A percentile compares a stretch with the other conserved stretches of the same genome.
Conservation (phyloP, 2,797 vertebrate species). For the Rousettus madagascariensis region DNA sequence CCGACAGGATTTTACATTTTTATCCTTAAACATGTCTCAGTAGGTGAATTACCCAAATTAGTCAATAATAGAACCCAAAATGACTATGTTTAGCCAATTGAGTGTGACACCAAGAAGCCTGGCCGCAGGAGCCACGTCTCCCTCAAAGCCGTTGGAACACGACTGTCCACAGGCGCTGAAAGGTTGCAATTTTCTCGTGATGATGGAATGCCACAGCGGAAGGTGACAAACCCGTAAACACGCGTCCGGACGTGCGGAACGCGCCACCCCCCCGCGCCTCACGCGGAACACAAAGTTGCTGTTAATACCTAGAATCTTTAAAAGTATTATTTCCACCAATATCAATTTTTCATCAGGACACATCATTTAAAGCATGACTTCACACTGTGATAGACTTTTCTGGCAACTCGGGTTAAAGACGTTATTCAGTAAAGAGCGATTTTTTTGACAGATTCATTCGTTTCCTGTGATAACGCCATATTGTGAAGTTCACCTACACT, state of each 20-base stretch:
- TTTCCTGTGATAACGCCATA: background rate
- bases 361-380: background rate
- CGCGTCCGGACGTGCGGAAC: accelerated
- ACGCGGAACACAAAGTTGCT: background rate
- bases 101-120: conserved; percentile 60
- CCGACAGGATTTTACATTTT: conserved; percentile 68
- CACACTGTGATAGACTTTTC: background rate
- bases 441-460: conserved; percentile 37
- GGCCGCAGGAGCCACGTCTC: conserved; percentile 45
- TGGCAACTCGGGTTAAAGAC: conserved; percentile 22
- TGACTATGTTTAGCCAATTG: conserved; percentile 75
- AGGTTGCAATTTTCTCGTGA: conserved; percentile 43
- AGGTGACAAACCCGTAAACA: conserved; percentile 33
- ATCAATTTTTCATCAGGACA: conserved; percentile 32
- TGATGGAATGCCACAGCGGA: background rate
- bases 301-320: background rate
- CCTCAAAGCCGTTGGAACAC: background rate
- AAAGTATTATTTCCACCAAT: conserved; percentile 4
- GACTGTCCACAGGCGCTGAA: conserved; percentile 30
- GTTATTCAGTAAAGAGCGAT: conserved; percentile 7
- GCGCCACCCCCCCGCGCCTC: background rate
- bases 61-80: conserved; percentile 63
- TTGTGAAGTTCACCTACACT: background rate
- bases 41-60: conserved; percentile 73
- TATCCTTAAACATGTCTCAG: conserved; percentile 72